Base-by-base conservation (phyloP, 2,888 invertebrate genomes). In the Lasius platythorax region DNA sequence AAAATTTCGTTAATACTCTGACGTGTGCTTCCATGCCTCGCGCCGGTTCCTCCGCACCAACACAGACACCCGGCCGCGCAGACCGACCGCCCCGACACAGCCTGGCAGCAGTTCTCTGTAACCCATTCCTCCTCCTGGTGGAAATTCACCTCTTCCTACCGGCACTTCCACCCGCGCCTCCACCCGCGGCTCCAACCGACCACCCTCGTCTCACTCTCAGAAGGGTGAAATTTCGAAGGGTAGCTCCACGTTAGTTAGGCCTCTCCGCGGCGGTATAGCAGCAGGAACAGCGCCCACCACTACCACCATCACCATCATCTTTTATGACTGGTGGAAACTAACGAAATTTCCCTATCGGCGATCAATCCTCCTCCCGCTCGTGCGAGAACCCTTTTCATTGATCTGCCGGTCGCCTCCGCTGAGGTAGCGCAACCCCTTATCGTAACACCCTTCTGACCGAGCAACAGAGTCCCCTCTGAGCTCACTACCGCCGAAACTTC, bases 311-410 rank as follows among this genome's bases (percentile, higher is more conserved):
- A 86, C 88, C 90, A 88, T 91, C 92, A 90, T 91, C 93, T 92
- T 93, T 93, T 93, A 93, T 93, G 92, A 93, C 92, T 89, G 87
- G 89, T 91, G 90, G 92, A 92, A 93, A 94, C 94, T 94, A 94
- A 94, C 94, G 92, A 93, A 94, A 94, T 94, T 94, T 94, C 93
- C 93, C 94, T 94, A 94, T 94, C 94, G 92, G 87, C 93, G 94
- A 94, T 95, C 94, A 93, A 93, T 94, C 92, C 93, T 90, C 88
- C 92, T 88, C 82, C 90, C 86, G 87, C 86, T 85, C 87, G 88
- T 83, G 85, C 89, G 87, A 53, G 50, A 87, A 88, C 89, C 94
- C 94, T 94, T 93, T 91, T 94, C 93, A 93, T 93, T 93, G 93
- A 94, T 94, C 93, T 91, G 91, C 89, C 93, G 91, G 91, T 91